Evolutionary conservation across 2,113 vertebrate species (phyloP), one percentile per base, ranked within the genome.

Genomic region (Pseudopodoces humilis): DNA sequence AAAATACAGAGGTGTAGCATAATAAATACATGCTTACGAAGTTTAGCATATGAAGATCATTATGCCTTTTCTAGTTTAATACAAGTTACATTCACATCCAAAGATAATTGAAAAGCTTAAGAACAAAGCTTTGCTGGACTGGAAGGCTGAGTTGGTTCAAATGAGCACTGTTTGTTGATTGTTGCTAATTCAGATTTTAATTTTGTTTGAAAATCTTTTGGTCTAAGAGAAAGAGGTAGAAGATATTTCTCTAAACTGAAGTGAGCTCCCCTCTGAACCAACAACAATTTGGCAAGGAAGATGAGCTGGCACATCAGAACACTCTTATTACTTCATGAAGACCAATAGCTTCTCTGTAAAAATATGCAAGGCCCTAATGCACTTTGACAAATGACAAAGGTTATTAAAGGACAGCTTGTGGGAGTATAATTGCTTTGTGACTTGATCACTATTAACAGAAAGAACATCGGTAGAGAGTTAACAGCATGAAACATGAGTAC

Each of bases 401-500:
- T 90, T 95, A 93, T 80, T 91, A 94, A 90, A 94, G 87, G 92
- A 95, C 94, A 97, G 60, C 68, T 71, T 65, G 76, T 83, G 62
- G 70, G 74, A 95, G 81, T 85, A 58, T 91, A 95, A 96, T 95
- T 94, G 88, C 91, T 96, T 89, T 92, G 58, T 76, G 89, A 95
- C 82, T 96, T 90, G 79, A 94, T 88, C 71, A 13, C 82, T 85
- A 63, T 79, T 91, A 95, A 87, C 70, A 90, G 74, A 89, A 94
- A 79, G 87, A 94, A 91, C 70, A 88, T 30, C 0, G 0, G 59
- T 15, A 62, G 62, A 60, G 41, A 85, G 74, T 72, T 85, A 95
- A 91, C 55, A 69, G 70, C 59, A 72, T 77, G 58, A 87, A 94
- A 91, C 46, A 58, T 13, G 30, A 80, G 43, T 23, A 83, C 46